Conservation (phyloP, 2,113 vertebrate species). For the Leucopsar rothschildi region DNA sequence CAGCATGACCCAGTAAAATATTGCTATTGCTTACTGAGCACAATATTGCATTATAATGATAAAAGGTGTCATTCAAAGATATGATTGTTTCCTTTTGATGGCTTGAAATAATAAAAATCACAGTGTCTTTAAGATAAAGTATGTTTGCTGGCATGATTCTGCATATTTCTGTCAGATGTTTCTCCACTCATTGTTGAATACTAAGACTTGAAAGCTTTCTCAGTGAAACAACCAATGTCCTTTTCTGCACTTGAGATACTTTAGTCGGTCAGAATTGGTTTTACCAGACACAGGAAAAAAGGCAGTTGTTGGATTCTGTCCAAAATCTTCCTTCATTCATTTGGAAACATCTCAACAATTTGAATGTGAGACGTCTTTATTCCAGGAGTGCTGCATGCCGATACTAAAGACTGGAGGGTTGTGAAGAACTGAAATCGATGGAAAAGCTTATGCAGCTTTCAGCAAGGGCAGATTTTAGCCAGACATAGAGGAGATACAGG, state of each 20-base stretch:
- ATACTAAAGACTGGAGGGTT: background rate
- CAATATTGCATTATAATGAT: background rate
- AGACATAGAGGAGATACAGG: fast-evolving
- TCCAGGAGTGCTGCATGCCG: background rate
- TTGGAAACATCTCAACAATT: background rate
- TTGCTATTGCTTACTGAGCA: background rate
- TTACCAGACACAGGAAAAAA: background rate
- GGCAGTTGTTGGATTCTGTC: background rate
- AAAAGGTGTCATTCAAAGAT: background rate
- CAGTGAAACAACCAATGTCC: fast-evolving
- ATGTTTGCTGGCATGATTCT: background rate
- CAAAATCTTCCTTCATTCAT: background rate
- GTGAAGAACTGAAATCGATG: background rate
- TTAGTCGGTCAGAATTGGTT: background rate
- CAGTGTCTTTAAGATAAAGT: background rate
- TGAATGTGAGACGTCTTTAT: background rate
- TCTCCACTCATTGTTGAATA: background rate
- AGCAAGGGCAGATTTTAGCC: background rate
- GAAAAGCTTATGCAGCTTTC: background rate
- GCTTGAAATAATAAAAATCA: background rate
- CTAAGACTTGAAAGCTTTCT: background rate
- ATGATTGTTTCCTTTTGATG: background rate
- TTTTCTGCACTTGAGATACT: background rate
- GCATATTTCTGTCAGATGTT: background rate
- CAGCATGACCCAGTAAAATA: background rate